These are phyloP conservation scores for Drosophila tripunctata DNA, from an alignment of 2,888 invertebrate genomes.

Conservation along the genomic window DNA sequence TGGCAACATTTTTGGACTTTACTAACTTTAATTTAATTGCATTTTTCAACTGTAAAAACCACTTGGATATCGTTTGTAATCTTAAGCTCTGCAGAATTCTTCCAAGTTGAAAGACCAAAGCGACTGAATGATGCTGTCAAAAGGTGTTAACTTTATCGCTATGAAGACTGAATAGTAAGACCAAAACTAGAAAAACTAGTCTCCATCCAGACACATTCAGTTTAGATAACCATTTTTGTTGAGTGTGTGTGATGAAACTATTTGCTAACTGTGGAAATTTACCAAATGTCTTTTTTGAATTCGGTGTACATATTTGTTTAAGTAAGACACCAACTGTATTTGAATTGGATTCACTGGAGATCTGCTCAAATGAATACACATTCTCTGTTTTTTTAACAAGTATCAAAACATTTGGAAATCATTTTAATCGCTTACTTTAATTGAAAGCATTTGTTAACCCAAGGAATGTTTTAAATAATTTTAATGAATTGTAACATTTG, in stretches of 20 bases:
- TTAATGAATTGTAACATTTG: too few species aligned
- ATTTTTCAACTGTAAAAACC: neutral
- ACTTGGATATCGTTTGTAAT: neutral
- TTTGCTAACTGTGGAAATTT: neutral
- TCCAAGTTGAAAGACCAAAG: neutral
- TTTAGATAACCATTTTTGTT: too few species aligned
- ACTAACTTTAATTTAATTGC: neutral
- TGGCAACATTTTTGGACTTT: neutral
- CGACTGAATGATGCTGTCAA: neutral
- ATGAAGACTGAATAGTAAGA: neutral
- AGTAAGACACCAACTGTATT: too few species aligned
- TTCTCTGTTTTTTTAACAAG: too few species aligned
- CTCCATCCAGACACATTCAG: neutral
- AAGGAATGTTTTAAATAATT: too few species aligned
- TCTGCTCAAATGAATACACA: too few species aligned
- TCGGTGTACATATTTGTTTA: too few species aligned
- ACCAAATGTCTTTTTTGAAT: too few species aligned
- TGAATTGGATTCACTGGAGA: too few species aligned
- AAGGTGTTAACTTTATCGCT: neutral
- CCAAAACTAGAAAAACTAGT: constrained; percentile 5
- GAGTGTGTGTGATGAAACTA: neutral
- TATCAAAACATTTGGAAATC: neutral
- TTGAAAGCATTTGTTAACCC: too few species aligned
- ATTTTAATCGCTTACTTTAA: too few species aligned
- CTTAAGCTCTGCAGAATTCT: constrained; percentile 1